These are phyloP conservation scores for Orientallactaga sibirica DNA, from an alignment of 2,797 vertebrate genomes.

Conservation along the genomic window DNA sequence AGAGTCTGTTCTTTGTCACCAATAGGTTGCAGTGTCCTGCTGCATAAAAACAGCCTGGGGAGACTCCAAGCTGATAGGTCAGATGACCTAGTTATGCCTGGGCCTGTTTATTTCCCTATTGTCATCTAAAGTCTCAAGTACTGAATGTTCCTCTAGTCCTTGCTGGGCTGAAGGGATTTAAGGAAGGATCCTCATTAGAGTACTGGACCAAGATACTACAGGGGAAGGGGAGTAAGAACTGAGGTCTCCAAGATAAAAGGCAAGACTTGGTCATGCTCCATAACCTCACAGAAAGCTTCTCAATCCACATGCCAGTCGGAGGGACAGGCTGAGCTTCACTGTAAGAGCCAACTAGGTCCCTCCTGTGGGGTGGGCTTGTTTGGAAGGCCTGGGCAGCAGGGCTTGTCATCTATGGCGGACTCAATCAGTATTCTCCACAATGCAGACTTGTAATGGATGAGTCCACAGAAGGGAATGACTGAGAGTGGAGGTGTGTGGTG, in stretches of 20 bases:
- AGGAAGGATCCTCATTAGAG: neutral
- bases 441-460: constrained; percentile 86
- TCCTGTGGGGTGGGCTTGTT: neutral
- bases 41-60: neutral
- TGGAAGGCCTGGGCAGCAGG: neutral
- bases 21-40: neutral
- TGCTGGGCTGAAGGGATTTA: neutral
- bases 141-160: neutral
- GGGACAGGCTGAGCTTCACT: neutral
- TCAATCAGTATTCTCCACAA: constrained; percentile 83
- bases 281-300: neutral
- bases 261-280: neutral
- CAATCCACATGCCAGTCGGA: neutral
- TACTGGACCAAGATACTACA: neutral
- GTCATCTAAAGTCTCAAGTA: neutral
- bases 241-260: constrained; percentile 37
- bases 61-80: neutral
- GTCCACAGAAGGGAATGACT: constrained; percentile 85
- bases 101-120: neutral
- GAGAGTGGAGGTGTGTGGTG: constrained; percentile 80
- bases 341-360: neutral
- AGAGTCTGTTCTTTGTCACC: neutral
- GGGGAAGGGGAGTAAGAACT: neutral
- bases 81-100: neutral
- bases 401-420: neutral